Conservation (phyloP, 2,888 invertebrate genomes). For the Cephus sareptanus region DNA sequence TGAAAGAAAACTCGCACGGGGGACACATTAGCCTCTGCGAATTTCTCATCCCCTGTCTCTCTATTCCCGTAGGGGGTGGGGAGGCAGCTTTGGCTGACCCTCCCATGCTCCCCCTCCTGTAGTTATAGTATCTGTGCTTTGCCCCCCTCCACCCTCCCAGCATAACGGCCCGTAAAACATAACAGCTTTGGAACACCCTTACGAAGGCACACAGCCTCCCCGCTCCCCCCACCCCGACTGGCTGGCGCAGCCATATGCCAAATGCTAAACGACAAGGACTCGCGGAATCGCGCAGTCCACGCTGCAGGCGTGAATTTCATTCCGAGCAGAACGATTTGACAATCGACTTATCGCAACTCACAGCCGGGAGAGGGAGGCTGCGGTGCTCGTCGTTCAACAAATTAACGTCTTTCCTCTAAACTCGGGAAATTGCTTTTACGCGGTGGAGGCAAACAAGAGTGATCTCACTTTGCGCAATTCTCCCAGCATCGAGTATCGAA, state of each 20-base stretch:
- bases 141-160: slow-evolving; percentile 11
- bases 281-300: too few species aligned
- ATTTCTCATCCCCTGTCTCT: slow-evolving; percentile 8
- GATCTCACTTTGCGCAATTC: too few species aligned
- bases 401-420: too few species aligned
- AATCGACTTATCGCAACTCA: too few species aligned
- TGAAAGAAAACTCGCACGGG: slow-evolving; percentile 33
- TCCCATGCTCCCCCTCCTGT: background rate
- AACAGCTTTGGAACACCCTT: slow-evolving; percentile 46
- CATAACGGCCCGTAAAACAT: slow-evolving; percentile 43
- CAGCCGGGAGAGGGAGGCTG: too few species aligned
- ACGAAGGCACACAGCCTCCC: background rate
- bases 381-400: too few species aligned
- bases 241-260: background rate
- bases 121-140: slow-evolving; percentile 9
- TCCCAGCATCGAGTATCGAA: too few species aligned
- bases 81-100: background rate
- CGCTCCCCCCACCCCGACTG: background rate
- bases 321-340: too few species aligned
- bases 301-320: too few species aligned
- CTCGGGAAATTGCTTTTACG: too few species aligned
- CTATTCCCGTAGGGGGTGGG: too few species aligned
- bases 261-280: background rate
- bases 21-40: slow-evolving; percentile 30
- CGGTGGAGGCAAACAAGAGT: too few species aligned